A percentile compares a stretch with the other conserved stretches of the same genome.
Evolutionary conservation across 2,797 vertebrate genomes (phyloP).

Genomic region (Gadopsis marmoratus): DNA sequence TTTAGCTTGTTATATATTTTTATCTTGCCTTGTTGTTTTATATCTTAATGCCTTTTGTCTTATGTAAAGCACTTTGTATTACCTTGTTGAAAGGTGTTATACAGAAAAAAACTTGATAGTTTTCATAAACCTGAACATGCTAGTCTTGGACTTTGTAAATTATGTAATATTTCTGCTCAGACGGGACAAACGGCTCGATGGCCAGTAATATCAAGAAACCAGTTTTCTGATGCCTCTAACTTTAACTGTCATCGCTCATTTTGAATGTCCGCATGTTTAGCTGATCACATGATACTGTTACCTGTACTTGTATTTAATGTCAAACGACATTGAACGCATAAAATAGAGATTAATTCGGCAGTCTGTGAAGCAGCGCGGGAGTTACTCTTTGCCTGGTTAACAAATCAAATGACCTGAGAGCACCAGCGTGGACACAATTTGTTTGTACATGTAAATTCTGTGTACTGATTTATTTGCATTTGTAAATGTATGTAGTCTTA

Average conservation of each 20-base stretch:
- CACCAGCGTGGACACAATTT: neutral
- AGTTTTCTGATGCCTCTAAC: conserved; percentile 25
- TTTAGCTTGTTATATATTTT: neutral
- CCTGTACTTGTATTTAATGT: neutral
- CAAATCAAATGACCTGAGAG: neutral
- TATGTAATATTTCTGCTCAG: conserved; percentile 5
- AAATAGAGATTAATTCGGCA: neutral
- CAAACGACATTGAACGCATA: neutral
- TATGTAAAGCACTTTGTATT: neutral
- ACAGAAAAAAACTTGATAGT: neutral
- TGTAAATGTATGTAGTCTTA: neutral
- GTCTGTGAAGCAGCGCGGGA: neutral
- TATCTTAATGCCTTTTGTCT: neutral
- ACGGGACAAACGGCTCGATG: neutral
- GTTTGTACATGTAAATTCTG: neutral
- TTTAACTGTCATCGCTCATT: conserved; percentile 4
- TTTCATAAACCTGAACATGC: conserved; percentile 4
- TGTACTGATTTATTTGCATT: neutral
- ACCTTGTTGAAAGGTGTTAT: neutral
- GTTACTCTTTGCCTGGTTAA: neutral
- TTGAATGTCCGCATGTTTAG: conserved; percentile 8
- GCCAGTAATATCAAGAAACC: conserved; percentile 9
- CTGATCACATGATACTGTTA: neutral
- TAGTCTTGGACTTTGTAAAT: neutral
- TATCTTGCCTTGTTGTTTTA: neutral